Base-by-base conservation (phyloP, 2,888 invertebrate species). In the Parthenolecanium corni region DNA sequence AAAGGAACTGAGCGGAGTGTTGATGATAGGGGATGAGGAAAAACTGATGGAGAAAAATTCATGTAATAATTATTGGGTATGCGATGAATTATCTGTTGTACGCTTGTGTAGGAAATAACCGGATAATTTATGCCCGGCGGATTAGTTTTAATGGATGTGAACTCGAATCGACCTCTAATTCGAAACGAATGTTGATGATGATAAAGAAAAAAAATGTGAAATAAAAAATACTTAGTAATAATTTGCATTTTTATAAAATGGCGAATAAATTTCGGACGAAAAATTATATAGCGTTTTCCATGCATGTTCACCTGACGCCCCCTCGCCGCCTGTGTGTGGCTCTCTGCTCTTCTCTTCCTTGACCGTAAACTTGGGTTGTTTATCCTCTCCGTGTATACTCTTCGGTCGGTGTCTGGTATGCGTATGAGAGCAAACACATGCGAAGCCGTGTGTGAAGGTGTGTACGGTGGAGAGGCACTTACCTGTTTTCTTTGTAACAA, bases 231-330 rank as follows among this genome's bases (percentile, higher is more conserved):
- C n/a, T n/a, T n/a, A 18, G n/a, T 2, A 18, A 44, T 44, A 44
- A 61, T 61, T 61, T 61, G 51, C 61, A 61, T 61, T 51, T 61
- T 47, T 49, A 49, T 40, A 61, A 61, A 38, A 36, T 49, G 61
- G 61, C 61, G 38, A 51, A 61, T 47, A 14, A 18, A 42, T 14
- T 42, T 42, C 40, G 12, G 36, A 18, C 24, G 44, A 24, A 54
- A 54, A 54, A 54, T 54, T 54, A 52, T 23, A 42, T 6, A 14
- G 44, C 44, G 44, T 18, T 14, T 14, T 14, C n/a, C n/a, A n/a
- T n/a, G n/a, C n/a, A n/a, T n/a, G n/a, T 31, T 9, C 31, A 31
- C 31, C 31, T 9, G 5, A 4, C 31, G 31, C 5, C 4, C 31
- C 9, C 9, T 31, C 31, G 31, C 31, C 5, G 9, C 5, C 31